Evolutionary conservation across 2,797 vertebrate genomes (phyloP), one percentile per base, ranked within the genome.

Genomic region (Eidolon dupreanum): DNA sequence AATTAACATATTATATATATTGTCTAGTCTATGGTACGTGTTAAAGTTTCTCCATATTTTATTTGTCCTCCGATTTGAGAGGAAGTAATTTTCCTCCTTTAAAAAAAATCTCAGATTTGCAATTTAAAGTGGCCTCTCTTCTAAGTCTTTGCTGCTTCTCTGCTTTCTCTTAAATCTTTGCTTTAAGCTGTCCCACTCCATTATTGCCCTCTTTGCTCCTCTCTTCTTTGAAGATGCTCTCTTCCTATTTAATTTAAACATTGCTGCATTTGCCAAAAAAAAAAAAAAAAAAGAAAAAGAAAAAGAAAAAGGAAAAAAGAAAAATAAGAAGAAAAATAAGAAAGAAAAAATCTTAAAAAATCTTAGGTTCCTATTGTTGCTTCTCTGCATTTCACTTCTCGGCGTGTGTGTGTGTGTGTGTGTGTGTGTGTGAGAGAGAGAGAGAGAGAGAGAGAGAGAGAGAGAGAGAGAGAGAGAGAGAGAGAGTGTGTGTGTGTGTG

Each of bases 281-380:
- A 46, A 70, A 36, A 46, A n/a, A 78, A 33, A 43, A 16, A 49
- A 49, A 73, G 16, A 46, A 31, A 20, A 41, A 28, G 9, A 16
- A 63, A 74, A 87, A n/a, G 17, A 26, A 22, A 65, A 75, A 83
- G 28, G 15, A 26, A 82, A 57, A 71, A 78, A 8, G 20, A 49
- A 28, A 36, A 43, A 51, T 57, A 20, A 49, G n/a, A 49, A 36
- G 36, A 65, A 22, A 46, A 57, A 28, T 10, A 15, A n/a, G 28
- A 31, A 78, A 41, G 13, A 53, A 93, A 95, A 96, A 96, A 83
- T 49, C 38, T 84, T 55, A 93, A 97, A 96, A 95, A 96, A 91
- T 95, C 95, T 94, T 95, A 96, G 97, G 95, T 97, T 95, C 84
- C 97, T 93, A 98, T 98, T 97, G 97, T 98, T 97, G 97, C 96